Percentiles rank a stretch among this genome's conserved stretches.
Conservation (phyloP, 2,113 vertebrate species). For the Sprattus sprattus region DNA sequence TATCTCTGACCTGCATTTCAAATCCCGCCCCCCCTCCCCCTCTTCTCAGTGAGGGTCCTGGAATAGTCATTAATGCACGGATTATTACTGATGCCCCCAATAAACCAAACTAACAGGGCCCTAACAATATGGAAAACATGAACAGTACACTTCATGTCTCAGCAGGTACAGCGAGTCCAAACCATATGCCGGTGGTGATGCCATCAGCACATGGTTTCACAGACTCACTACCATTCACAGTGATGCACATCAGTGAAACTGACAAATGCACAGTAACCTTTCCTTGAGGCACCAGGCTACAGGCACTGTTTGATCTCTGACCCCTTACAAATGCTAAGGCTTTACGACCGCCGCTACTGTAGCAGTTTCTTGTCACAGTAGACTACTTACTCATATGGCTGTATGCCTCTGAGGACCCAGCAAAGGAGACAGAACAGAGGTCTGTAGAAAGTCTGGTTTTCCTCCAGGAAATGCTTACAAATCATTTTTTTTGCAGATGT, state of each 20-base stretch:
- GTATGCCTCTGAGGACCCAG: background rate
- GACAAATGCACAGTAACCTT: background rate
- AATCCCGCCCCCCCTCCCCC: background rate
- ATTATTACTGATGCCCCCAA: background rate
- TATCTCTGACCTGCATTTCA: constrained; percentile 18
- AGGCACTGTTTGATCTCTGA: background rate
- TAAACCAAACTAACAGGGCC: background rate
- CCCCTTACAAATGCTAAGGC: background rate
- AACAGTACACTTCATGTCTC: background rate
- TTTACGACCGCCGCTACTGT: background rate
- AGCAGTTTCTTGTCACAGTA: background rate
- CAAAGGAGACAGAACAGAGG: constrained; percentile 14
- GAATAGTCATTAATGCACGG: background rate
- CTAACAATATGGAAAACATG: background rate
- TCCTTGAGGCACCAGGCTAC: background rate
- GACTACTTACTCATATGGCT: background rate
- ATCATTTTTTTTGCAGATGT: constrained; percentile 45
- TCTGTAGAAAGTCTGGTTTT: constrained; percentile 16
- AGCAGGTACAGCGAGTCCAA: constrained; percentile 21
- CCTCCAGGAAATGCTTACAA: constrained; percentile 35
- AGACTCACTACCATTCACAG: background rate
- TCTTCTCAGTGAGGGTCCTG: background rate
- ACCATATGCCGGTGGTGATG: constrained; percentile 24
- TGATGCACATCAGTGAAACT: background rate
- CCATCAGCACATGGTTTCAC: constrained; percentile 19